Evolutionary conservation across 2,888 invertebrate genomes (phyloP), one percentile per base, ranked within the genome.

Genomic region (Seira ritae): DNA sequence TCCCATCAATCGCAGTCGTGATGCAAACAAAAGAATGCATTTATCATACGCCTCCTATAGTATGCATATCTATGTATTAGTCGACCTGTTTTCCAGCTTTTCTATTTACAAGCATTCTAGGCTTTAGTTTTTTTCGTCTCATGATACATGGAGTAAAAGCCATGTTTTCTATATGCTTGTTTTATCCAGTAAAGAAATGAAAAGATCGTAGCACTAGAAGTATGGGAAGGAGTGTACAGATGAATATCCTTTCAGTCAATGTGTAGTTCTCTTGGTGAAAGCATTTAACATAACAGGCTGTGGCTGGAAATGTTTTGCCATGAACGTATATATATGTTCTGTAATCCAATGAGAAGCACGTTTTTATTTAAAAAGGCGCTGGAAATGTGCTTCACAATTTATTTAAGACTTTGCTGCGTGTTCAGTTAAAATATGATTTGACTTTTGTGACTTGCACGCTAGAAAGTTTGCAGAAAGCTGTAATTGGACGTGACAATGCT

Each of bases 211-310:
- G 50, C 50, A 50, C 50, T 50, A 50, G 6, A n/a, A 15, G 50
- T n/a, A 50, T 50, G 15, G 50, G 15, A 50, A 50, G 23, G 22
- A 80, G 75, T 60, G 71, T 71, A 71, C 50, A 66, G 20, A 31
- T 70, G 69, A 81, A 76, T 66, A 71, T 22, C 4, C n/a, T 66
- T 22, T 81, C 81, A 81, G 81, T 81, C 81, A 81, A 71, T 81
- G 81, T 76, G 81, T 62, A 75, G 71, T 75, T 71, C 67, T 76
- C 75, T 42, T 66, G 17, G 66, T 74, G 81, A 75, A 76, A 81
- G 50, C 66, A 31, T 20, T 31, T 31, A 31, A 31, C 8, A 31
- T 31, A 31, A 31, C 31, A 31, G 31, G 31, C 31, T 31, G 3
- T 4, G 8, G 31, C 31, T 31, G 31, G 31, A 31, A 2, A 31